These are phyloP conservation scores for Diachasma alloeum DNA, from an alignment of 1,140 invertebrate species.

Conservation along the genomic window DNA sequence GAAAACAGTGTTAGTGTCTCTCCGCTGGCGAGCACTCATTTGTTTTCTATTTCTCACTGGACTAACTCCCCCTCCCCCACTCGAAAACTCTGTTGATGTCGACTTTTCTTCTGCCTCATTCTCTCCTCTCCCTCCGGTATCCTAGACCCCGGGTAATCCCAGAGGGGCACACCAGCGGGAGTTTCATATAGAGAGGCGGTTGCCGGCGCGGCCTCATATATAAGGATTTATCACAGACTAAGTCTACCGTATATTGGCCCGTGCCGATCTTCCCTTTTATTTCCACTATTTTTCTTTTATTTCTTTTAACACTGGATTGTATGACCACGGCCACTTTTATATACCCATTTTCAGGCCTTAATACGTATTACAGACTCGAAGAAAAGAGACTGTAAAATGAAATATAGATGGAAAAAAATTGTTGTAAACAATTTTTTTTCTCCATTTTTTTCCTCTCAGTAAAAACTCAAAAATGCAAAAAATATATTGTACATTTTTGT, in stretches of 20 bases:
- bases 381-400: background rate
- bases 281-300: conserved; percentile 18
- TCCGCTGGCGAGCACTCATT: conserved; percentile 34
- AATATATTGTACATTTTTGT: background rate
- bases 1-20: background rate
- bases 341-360: background rate
- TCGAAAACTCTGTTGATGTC: background rate
- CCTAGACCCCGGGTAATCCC: conserved; percentile 54
- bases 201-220: conserved; percentile 60
- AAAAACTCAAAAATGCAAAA: background rate
- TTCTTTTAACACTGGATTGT: background rate
- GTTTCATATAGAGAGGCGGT: conserved; percentile 58
- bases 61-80: background rate
- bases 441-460: no score
- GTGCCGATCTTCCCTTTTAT: conserved; percentile 48
- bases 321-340: background rate
- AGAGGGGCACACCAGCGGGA: conserved; percentile 51
- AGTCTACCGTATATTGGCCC: conserved; percentile 63
- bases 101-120: conserved; percentile 13
- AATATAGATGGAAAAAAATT: no score
- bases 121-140: conserved; percentile 24
- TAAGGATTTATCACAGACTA: conserved; percentile 65
- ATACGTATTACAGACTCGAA: background rate
- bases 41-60: conserved; percentile 47
- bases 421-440: no score